Conservation (phyloP, 92 coral and sea anemone species). For the Epizoanthus scotinus region DNA sequence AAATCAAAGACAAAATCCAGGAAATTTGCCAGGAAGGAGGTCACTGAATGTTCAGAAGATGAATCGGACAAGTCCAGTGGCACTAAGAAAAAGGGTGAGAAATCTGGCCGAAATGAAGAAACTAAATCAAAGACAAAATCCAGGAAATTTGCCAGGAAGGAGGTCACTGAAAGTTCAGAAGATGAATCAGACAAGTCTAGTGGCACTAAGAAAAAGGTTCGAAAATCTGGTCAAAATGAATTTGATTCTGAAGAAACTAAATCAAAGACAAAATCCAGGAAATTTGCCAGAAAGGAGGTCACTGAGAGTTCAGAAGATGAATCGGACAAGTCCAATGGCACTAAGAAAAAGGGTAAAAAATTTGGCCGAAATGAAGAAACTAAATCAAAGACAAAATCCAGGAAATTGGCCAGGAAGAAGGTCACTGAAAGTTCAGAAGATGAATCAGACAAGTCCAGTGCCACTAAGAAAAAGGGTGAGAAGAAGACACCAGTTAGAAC, state of each 20-base stretch:
- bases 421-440: not conserved
- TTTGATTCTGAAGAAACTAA: not conserved
- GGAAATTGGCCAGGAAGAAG: not conserved
- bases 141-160: not conserved
- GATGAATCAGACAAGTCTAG: constrained; percentile 7
- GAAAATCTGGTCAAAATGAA: not conserved
- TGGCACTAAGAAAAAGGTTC: not conserved
- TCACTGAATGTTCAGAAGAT: not conserved
- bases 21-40: not conserved
- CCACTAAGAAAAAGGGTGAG: not conserved
- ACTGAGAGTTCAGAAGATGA: not conserved
- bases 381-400: not conserved
- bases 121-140: not conserved
- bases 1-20: not conserved
- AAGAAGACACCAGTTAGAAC: not conserved
- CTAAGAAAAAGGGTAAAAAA: not conserved
- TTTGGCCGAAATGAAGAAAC: no score
- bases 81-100: not conserved
- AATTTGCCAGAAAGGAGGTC: not conserved
- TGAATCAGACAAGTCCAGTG: constrained; percentile 11
- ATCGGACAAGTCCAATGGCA: not conserved
- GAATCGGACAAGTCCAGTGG: constrained; percentile 5
- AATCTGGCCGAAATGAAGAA: not conserved
- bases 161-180: not conserved
- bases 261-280: not conserved